phyloP scores from a whole-genome alignment of 2,888 invertebrate species.

The Trachelus troglodyta region DNA sequence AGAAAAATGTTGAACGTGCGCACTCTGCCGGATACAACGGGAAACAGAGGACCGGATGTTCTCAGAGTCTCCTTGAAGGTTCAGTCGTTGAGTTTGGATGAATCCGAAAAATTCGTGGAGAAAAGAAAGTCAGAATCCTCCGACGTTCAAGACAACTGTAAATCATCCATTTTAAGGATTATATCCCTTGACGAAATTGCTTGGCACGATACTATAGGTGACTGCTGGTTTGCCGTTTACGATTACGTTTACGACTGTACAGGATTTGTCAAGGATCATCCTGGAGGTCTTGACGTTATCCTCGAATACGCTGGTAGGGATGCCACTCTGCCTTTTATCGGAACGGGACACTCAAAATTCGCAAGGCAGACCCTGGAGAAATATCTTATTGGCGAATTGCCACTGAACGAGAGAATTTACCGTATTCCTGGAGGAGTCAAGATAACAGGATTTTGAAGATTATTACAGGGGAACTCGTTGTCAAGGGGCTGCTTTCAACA shows the following conservation, averaged over 20 bases:
- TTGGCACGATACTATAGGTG: conserved; percentile 76
- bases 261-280: conserved; percentile 81
- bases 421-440: conserved; percentile 72
- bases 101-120: not conserved
- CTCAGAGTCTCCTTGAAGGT: conserved; percentile 20
- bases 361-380: conserved; percentile 75
- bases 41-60: conserved; percentile 23
- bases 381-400: conserved; percentile 83
- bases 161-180: conserved; percentile 38
- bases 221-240: conserved; percentile 90
- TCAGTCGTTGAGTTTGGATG: conserved; percentile 21
- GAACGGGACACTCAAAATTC: conserved; percentile 79
- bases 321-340: conserved; percentile 84
- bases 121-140: not conserved
- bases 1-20: not conserved
- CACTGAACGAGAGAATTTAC: conserved; percentile 79
- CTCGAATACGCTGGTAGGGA: conserved; percentile 88
- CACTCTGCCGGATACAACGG: not conserved
- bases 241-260: conserved; percentile 89
- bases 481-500: not conserved
- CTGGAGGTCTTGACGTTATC: conserved; percentile 85
- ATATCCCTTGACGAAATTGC: conserved; percentile 82
- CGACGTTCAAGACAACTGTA: not conserved
- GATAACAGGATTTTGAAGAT: conserved; percentile 61
- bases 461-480: not conserved